phyloP scores from a whole-genome alignment of 2,888 invertebrate species.

The Belgica antarctica region DNA sequence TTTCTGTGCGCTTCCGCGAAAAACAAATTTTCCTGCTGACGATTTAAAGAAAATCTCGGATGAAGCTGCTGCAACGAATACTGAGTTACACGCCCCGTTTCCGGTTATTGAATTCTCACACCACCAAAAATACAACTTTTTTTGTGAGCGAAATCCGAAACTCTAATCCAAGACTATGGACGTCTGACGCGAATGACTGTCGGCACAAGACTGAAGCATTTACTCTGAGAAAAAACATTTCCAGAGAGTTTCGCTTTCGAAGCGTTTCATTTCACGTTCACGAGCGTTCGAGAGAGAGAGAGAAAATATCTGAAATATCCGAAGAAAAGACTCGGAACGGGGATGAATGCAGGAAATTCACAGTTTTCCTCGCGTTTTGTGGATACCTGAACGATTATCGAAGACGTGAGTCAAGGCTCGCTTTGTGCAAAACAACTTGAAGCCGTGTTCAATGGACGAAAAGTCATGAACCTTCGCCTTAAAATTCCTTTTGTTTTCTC shows the following conservation, averaged over 20 bases:
- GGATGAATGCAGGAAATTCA: neutral
- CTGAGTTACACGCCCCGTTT: slow-evolving; percentile 38
- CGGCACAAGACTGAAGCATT: slow-evolving; percentile 31
- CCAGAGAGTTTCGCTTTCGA: neutral
- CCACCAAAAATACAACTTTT: slow-evolving; percentile 24
- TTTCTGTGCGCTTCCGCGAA: neutral
- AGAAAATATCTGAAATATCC: too few species aligned
- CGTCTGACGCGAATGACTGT: slow-evolving; percentile 22
- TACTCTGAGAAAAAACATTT: slow-evolving; percentile 8
- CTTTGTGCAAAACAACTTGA: neutral
- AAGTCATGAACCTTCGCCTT: too few species aligned
- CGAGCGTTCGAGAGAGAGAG: slow-evolving; percentile 14
- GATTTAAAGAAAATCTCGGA: neutral
- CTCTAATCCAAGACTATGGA: slow-evolving; percentile 10
- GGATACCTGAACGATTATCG: neutral
- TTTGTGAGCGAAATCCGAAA: slow-evolving; percentile 32
- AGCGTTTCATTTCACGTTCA: slow-evolving; percentile 1
- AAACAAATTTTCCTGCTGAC: neutral
- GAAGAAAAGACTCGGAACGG: neutral
- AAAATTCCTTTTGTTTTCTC: too few species aligned
- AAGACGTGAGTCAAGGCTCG: neutral
- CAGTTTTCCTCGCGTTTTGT: neutral
- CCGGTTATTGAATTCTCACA: slow-evolving; percentile 32
- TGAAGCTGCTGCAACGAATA: neutral
- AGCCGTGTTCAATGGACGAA: neutral